Conservation (phyloP, 2,113 vertebrate species). For the Cryptomyrus ogoouensis region DNA sequence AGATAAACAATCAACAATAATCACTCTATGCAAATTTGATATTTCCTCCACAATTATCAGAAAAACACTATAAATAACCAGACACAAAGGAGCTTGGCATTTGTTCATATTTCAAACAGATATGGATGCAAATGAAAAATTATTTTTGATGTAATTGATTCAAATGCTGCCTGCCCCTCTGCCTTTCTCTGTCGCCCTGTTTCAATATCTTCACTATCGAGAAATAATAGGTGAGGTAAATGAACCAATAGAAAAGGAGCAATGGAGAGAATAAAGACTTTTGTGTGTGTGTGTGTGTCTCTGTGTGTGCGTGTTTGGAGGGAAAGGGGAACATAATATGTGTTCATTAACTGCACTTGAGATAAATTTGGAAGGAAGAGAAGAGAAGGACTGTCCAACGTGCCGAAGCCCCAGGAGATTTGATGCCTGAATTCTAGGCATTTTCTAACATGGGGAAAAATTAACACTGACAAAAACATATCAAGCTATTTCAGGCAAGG, state of each 20-base stretch:
- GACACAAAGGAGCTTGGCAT: slow-evolving; percentile 97
- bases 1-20: slow-evolving; percentile 99
- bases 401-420: slow-evolving; percentile 40
- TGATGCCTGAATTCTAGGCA: background rate
- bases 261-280: slow-evolving; percentile 18
- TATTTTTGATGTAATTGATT: slow-evolving; percentile 72
- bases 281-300: slow-evolving; percentile 30
- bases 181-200: slow-evolving; percentile 38
- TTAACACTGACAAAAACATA: slow-evolving; percentile 55
- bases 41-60: slow-evolving; percentile 98
- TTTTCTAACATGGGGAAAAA: slow-evolving; percentile 27
- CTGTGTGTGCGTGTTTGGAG: slow-evolving; percentile 32
- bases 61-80: slow-evolving; percentile 86
- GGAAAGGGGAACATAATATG: slow-evolving; percentile 31
- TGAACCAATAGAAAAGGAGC: slow-evolving; percentile 46
- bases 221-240: slow-evolving; percentile 62
- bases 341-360: slow-evolving; percentile 18
- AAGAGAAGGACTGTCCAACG: slow-evolving; percentile 30
- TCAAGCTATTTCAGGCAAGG: slow-evolving; percentile 47
- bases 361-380: slow-evolving; percentile 39
- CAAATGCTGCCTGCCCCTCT: slow-evolving; percentile 55
- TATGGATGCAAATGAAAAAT: slow-evolving; percentile 72
- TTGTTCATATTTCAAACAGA: slow-evolving; percentile 75
- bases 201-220: slow-evolving; percentile 56
- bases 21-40: slow-evolving; percentile 99